Base-by-base conservation (phyloP, 2,797 vertebrate genomes). In the Neomorphus geoffroyi region DNA sequence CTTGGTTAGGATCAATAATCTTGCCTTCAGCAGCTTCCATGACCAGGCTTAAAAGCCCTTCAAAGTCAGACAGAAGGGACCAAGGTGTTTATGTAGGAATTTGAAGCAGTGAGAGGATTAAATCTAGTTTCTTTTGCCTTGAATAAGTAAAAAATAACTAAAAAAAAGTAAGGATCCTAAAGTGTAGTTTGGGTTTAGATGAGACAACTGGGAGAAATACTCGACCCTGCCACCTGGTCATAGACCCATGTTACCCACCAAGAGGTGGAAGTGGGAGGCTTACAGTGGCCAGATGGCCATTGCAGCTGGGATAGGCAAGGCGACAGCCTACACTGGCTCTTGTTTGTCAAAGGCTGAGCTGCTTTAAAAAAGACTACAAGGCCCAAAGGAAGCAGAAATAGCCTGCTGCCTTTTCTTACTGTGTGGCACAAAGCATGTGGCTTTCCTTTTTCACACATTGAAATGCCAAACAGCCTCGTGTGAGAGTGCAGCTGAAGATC, bases 21-120 rank as follows among this genome's bases (percentile, higher is more conserved):
- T 64, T 60, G 19, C 2, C 2, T 37, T 60, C 53, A 61, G 28
- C 32, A 62, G n/a, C 13, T 11, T 50, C 32, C 0, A 0, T 37
- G 41, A n/a, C 24, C 37, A 28, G 11, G 17, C 4, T 43, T 65
- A 8, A 28, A 84, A 86, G 41, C 10, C 43, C 24, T 73, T 70
- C 37, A 27, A 24, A 33, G 37, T 78, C 33, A 69, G 56, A 75
- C 81, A 77, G 13, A 27, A 56, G 11, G 24, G n/a, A 8, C 30
- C 12, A 18, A 85, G 66, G n/a, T 35, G 80, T 45, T 75, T 69
- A 15, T 43, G 27, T 70, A 48, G 26, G 28, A 56, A 56, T 91
- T 58, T 58, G 32, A 81, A 81, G 46, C 46, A 69, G 6, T 24
- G 21, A 4, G 17, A 54, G 3, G 26, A 41, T 39, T 70, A 24